phyloP scores from a whole-genome alignment of 2,888 invertebrate species.

The Archips xylosteana region DNA sequence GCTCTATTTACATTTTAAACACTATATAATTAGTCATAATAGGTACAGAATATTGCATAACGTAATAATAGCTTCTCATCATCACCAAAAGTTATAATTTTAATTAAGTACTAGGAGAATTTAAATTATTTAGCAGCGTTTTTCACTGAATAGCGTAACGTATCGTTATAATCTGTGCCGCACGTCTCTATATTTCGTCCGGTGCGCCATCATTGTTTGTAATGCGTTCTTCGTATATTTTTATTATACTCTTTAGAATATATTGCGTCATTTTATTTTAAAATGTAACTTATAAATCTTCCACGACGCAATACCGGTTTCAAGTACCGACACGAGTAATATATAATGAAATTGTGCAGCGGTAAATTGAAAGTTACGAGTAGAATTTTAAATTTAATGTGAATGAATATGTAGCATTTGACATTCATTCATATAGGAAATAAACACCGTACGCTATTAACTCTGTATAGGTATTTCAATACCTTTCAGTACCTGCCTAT shows the following conservation, averaged over 20 bases:
- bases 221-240: conserved; percentile 12
- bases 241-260: conserved; percentile 34
- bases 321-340: conserved; percentile 9
- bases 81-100: too few relatives aligned
- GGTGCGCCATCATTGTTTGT: neutral
- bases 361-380: neutral
- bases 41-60: neutral
- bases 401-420: neutral
- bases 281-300: conserved; percentile 32
- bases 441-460: neutral
- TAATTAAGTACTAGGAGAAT: too few relatives aligned
- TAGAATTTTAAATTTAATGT: neutral
- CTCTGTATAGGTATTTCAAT: neutral
- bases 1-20: too few relatives aligned
- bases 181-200: neutral
- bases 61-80: neutral
- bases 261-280: conserved; percentile 25
- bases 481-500: too few relatives aligned
- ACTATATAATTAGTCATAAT: too few relatives aligned
- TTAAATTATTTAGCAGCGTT: neutral
- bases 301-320: conserved; percentile 24
- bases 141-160: neutral
- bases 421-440: neutral
- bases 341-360: conserved; percentile 1
- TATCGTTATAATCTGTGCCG: neutral